phyloP scores from a whole-genome alignment of 2,113 vertebrate species.

The Amblyornis subalaris region DNA sequence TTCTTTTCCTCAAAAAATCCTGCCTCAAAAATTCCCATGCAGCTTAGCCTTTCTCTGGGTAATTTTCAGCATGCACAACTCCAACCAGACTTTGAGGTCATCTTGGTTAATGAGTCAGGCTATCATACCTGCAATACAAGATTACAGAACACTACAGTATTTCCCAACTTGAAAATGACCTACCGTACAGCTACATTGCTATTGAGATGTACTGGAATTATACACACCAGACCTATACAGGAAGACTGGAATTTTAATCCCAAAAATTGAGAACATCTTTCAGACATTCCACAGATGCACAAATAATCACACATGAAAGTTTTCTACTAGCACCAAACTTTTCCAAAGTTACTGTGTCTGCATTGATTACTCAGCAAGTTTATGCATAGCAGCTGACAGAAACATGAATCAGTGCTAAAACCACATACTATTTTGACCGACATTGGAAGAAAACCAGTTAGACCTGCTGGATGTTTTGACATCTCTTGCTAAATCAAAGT shows the following conservation, averaged over 20 bases:
- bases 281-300: not conserved
- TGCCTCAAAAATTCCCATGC: not conserved
- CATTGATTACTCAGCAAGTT: constrained; percentile 41
- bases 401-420: constrained; percentile 49
- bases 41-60: not conserved
- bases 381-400: constrained; percentile 32
- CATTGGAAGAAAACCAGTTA: constrained; percentile 41
- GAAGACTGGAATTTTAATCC: not conserved
- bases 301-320: not conserved
- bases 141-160: not conserved
- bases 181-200: not conserved
- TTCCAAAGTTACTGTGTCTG: not conserved
- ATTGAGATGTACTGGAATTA: not conserved
- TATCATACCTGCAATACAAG: not conserved
- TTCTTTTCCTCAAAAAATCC: not conserved
- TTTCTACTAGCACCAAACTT: not conserved
- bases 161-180: not conserved
- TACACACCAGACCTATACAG: not conserved
- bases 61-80: not conserved
- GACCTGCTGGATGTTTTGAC: constrained; percentile 51
- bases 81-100: not conserved
- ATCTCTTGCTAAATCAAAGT: constrained; percentile 51
- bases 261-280: not conserved
- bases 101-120: not conserved
- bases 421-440: constrained; percentile 36